These are phyloP conservation scores for Orchestes rusci DNA, from an alignment of 2,888 invertebrate species.

Conservation along the genomic window DNA sequence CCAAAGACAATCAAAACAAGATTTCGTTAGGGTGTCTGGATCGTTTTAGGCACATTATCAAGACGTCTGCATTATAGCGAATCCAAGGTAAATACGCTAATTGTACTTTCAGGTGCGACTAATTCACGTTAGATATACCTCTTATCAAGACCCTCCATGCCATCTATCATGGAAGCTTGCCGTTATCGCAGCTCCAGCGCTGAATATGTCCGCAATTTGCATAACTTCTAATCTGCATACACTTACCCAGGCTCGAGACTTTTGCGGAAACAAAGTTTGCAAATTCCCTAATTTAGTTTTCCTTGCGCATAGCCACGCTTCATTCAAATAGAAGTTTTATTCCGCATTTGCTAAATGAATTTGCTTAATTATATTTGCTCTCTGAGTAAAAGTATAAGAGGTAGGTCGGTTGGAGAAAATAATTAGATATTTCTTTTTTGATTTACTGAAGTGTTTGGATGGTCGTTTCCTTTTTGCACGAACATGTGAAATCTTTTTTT, in stretches of 20 bases:
- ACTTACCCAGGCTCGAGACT: slow-evolving; percentile 30
- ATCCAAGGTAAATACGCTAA: no score
- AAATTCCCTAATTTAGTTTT: slow-evolving; percentile 36
- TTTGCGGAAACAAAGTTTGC: slow-evolving; percentile 33
- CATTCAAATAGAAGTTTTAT: slow-evolving; percentile 24
- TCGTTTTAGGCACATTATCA: no score
- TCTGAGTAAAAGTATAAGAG: slow-evolving; percentile 11
- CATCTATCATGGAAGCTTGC: slow-evolving; percentile 34
- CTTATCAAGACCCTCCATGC: slow-evolving; percentile 29
- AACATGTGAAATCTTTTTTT: no score
- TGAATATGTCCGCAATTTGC: slow-evolving; percentile 37
- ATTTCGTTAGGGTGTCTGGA: no score
- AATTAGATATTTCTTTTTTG: no score
- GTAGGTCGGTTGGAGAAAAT: neutral
- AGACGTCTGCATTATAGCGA: no score
- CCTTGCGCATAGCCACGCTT: slow-evolving; percentile 27
- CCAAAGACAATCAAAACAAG: no score
- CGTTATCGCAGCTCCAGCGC: slow-evolving; percentile 31
- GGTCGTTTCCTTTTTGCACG: no score
- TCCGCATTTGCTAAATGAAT: slow-evolving; percentile 24
- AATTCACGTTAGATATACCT: no score
- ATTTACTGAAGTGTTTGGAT: no score
- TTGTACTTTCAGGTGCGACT: no score
- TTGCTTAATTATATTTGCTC: slow-evolving; percentile 24
- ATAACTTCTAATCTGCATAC: slow-evolving; percentile 40